Percentiles rank a stretch among this genome's conserved stretches.
Conservation (phyloP, 2,113 vertebrate species). For the Bubo bubo region DNA sequence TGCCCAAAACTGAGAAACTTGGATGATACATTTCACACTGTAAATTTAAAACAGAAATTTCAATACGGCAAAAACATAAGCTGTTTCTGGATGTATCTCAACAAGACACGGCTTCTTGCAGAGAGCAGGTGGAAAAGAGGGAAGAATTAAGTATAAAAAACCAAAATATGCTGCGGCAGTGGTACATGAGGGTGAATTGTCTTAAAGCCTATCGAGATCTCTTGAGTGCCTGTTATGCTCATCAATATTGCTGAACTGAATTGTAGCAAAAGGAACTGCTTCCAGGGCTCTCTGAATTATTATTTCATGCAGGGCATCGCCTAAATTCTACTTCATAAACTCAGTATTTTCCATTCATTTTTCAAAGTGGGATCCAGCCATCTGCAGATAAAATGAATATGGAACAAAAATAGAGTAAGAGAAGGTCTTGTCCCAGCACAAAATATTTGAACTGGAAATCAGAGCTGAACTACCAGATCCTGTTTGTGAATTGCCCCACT, state of each 20-base stretch:
- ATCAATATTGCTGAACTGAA: neutral
- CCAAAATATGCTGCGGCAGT: neutral
- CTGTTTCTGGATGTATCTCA: constrained; percentile 59
- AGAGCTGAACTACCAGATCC: neutral
- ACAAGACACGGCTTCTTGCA: neutral
- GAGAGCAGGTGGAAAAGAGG: neutral
- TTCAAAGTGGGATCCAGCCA: neutral
- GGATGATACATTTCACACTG: neutral
- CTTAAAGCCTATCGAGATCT: neutral
- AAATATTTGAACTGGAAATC: neutral
- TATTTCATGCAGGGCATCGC: neutral
- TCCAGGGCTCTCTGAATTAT: neutral
- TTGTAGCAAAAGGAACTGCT: neutral
- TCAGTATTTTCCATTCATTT: neutral
- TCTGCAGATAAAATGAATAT: neutral
- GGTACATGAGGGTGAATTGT: neutral
- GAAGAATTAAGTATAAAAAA: neutral
- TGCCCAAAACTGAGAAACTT: neutral
- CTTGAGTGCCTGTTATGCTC: neutral
- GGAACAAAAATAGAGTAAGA: neutral
- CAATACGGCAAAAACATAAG: constrained; percentile 35
- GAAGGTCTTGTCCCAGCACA: neutral
- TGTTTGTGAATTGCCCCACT: neutral
- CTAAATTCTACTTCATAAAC: neutral
- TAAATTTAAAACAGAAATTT: constrained; percentile 36